Base-by-base conservation (phyloP, 2,888 invertebrate species). In the Pterostichus niger region DNA sequence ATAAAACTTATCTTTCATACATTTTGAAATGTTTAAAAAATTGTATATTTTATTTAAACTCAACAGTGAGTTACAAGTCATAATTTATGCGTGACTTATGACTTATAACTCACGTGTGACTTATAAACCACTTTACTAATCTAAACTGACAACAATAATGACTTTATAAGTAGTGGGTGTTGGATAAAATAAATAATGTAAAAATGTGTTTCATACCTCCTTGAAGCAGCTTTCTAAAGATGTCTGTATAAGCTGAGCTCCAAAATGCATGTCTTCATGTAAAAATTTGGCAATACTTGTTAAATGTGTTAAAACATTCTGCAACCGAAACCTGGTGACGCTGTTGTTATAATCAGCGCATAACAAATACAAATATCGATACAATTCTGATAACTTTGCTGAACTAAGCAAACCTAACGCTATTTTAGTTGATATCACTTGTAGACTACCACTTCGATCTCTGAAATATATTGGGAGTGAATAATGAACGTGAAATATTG, bases 281-380 rank as follows among this genome's bases (percentile, higher is more conserved):
- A 95, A 89, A 88, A 93, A 93, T 85, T 92, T 91, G 86, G 93
- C 89, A 88, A 93, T 86, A 90, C 93, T 90, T 9, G 93, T 92
- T 33, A 96, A 90, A 88, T 94, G 93, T 15, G 91, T 90, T 84
- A 96, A 88, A 78, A 96, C 88, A 0, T 91, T 91, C 3, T 93
- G 91, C 75, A 96, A 89, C 44, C 93, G 90, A 76, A 92, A 91
- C 75, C 93, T 92, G 0, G 94, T 93, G 64, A 95, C 92, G 85
- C 94, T 95, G 49, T 94, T 94, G 87, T 95, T 95, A 87, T 95
- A 94, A 88, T 96, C 95, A 0, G 94, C 93, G 86, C 94, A 92
- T 86, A 94, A 93, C 86, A 92, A 92, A 87, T 95, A 95, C 71
- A 96, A 90, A 75, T 94, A 95, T 84, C 92, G 91, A 91, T 93